Base-by-base conservation (phyloP, 2,113 vertebrate genomes). In the Murina feae region DNA sequence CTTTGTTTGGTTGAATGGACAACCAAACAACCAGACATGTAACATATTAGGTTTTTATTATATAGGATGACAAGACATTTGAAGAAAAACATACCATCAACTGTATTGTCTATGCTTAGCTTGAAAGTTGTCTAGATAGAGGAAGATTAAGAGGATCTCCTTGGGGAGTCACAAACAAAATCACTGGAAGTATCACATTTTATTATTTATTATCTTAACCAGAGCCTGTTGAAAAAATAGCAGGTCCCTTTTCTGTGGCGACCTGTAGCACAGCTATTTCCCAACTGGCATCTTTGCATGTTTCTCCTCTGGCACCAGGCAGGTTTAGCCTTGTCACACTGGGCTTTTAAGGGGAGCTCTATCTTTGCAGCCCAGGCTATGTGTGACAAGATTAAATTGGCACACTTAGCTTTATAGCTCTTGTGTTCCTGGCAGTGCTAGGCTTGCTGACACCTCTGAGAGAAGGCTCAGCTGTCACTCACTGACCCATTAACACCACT, bases 391-490 rank as follows among this genome's bases (percentile, higher is more conserved):
- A 98, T 98, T 98, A 98, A 98, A 98, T 96, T 98, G 98, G 97
- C 97, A 98, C 93, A 97, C 96, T 98, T 97, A 96, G 91, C 89
- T 53, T 69, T 94, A 80, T 94, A 98, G 98, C 95, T 96, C 96
- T 96, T 98, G 97, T 95, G 96, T 97, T 98, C 95, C 98, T 98
- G 98, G 98, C 98, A 97, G 96, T 18, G 44, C 95, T 92, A 95
- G 93, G 91, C 94, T 85, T 88, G 90, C 93, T 72, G 96, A 95
- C 98, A 96, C 98, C 98, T 96, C 97, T 13, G 98, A 98, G 98
- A 97, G 97, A 97, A 98, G 97, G 92, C 98, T 98, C 98, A 98
- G 98, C 98, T 98, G 98, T 97, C 98, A 98, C 93, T 98, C 98
- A 98, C 97, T 98, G 98, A 98, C 98, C 98, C 97, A 97, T 98